Percentiles rank a stretch among this genome's conserved stretches.
These are phyloP conservation scores for Teleogryllus occipitalis DNA, from an alignment of 1,140 invertebrate species.

Conservation along the genomic window DNA sequence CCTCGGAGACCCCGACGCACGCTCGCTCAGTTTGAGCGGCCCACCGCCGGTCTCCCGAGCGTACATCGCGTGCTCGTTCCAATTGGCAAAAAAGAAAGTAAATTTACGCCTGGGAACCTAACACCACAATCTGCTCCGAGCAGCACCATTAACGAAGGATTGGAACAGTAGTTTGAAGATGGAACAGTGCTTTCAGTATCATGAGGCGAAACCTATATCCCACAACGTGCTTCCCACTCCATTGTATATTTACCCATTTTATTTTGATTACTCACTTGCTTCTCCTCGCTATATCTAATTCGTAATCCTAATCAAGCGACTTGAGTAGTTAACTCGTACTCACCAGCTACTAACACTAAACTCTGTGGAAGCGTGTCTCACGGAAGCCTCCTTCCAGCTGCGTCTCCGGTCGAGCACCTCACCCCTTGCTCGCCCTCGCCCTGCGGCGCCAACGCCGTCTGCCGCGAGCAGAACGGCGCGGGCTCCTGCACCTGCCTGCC, in stretches of 20 bases:
- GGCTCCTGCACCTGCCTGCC: constrained; percentile 48
- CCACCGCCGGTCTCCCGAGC: too few species aligned
- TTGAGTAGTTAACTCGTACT: not conserved
- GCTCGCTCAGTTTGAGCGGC: too few species aligned
- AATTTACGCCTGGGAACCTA: not conserved
- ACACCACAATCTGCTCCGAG: not conserved
- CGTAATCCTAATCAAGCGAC: not conserved
- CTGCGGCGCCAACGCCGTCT: constrained; percentile 39
- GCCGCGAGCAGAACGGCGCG: constrained; percentile 39
- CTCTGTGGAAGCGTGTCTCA: not conserved
- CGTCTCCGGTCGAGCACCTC: constrained; percentile 25
- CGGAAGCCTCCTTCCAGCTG: constrained; percentile 13
- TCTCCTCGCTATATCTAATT: not conserved
- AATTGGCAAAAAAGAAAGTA: too few species aligned
- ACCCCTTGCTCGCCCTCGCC: constrained; percentile 40
- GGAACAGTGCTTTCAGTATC: not conserved
- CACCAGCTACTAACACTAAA: not conserved
- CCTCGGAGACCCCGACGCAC: too few species aligned
- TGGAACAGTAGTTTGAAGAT: not conserved
- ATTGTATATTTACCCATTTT: not conserved
- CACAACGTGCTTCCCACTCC: not conserved
- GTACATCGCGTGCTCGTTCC: too few species aligned
- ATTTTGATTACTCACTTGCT: not conserved
- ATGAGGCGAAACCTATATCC: not conserved
- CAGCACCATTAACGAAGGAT: not conserved